A percentile compares a stretch with the other conserved stretches of the same genome.
Evolutionary conservation across 2,797 vertebrate genomes (phyloP).

Genomic region (Mus caroli): DNA sequence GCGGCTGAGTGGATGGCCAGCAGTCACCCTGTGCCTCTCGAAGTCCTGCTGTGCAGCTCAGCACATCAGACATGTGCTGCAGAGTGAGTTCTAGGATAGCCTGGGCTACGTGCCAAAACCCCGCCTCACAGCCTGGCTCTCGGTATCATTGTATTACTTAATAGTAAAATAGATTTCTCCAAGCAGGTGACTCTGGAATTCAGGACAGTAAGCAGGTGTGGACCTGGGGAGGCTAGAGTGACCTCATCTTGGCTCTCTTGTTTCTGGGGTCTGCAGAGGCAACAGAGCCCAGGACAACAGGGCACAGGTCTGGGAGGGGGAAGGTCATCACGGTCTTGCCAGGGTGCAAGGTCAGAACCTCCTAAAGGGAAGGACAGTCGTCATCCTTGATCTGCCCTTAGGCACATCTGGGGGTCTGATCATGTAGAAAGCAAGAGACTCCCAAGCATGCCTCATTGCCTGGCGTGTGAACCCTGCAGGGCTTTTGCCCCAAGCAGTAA

Average conservation of each 20-base stretch:
- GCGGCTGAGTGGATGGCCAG: no score
- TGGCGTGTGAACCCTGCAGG: background rate
- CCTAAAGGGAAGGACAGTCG: background rate
- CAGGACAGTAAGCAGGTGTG: background rate
- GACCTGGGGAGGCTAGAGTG: background rate
- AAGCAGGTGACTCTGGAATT: background rate
- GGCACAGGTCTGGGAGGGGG: background rate
- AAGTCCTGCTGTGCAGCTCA: background rate
- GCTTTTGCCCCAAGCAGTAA: fast-evolving
- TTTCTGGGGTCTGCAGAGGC: background rate
- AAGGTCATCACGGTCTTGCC: fast-evolving
- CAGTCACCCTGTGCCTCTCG: background rate
- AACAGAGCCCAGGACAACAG: background rate
- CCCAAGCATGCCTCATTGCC: fast-evolving
- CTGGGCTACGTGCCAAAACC: background rate
- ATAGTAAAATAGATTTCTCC: background rate
- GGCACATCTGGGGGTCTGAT: background rate
- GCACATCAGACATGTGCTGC: background rate
- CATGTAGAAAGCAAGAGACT: fast-evolving
- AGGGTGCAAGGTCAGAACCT: background rate
- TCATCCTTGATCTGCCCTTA: background rate
- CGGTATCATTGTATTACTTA: fast-evolving
- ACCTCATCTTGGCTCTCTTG: fast-evolving
- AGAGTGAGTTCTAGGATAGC: background rate
- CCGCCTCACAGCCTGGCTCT: background rate